Percentiles rank a stretch among this genome's conserved stretches.
phyloP scores from a whole-genome alignment of 1,140 invertebrate genomes.

The Chironomus striatipennis region DNA sequence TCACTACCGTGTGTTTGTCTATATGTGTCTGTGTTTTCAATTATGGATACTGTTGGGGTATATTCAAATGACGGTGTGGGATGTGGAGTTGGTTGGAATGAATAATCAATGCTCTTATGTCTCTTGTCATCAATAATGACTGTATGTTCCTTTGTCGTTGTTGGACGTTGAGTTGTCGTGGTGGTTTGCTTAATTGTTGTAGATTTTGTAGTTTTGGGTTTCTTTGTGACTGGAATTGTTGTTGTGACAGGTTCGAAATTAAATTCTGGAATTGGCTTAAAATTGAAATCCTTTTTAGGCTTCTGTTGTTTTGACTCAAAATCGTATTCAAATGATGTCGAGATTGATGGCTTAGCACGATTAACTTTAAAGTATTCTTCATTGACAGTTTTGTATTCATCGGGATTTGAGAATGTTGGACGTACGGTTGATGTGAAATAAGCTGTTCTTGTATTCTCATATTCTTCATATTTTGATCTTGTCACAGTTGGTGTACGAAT shows the following conservation, averaged over 20 bases:
- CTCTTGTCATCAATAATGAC: neutral
- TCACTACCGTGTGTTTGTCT: constrained; percentile 8
- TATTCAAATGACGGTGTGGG: constrained; percentile 12
- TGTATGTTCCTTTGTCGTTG: constrained; percentile 26
- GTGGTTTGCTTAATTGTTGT: neutral
- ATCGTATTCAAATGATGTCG: constrained; percentile 21
- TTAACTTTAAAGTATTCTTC: constrained; percentile 21
- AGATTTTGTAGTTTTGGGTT: neutral
- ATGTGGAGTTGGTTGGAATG: constrained; percentile 10
- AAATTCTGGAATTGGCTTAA: constrained; percentile 20
- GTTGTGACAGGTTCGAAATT: neutral
- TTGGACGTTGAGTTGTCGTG: constrained; percentile 11
- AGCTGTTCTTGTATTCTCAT: neutral
- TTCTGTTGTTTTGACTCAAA: constrained; percentile 27
- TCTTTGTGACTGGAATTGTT: constrained; percentile 15
- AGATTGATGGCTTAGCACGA: neutral
- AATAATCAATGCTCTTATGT: neutral
- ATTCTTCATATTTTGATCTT: constrained; percentile 9
- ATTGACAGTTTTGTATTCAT: constrained; percentile 10
- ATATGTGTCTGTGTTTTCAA: constrained; percentile 7
- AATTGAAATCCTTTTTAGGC: constrained; percentile 20
- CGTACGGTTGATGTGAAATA: neutral
- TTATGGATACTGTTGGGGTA: neutral
- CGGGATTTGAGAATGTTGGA: neutral
- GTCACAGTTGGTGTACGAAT: constrained; percentile 22